Percentiles rank a stretch among this genome's conserved stretches.
phyloP scores from a whole-genome alignment of 1,140 invertebrate species.

The Drosophila sp. region DNA sequence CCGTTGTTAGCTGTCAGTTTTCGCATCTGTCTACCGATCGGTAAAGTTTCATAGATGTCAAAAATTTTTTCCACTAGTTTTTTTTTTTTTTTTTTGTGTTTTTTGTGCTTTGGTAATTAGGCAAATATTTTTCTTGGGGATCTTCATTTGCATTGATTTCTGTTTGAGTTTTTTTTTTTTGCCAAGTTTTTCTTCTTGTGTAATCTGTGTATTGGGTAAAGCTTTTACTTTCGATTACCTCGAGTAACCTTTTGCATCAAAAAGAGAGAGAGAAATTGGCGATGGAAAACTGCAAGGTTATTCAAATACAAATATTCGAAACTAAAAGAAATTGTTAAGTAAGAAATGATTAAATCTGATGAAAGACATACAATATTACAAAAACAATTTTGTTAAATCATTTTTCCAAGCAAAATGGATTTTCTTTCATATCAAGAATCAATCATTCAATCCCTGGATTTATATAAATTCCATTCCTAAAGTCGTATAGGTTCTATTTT shows the following conservation, averaged over 20 bases:
- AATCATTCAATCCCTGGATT: too few species aligned
- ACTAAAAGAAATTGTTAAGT: too few species aligned
- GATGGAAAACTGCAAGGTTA: too few species aligned
- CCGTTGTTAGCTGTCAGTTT: conserved; percentile 73
- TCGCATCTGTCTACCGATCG: conserved; percentile 70
- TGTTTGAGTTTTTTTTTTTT: conserved; percentile 17
- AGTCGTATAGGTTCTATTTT: too few species aligned
- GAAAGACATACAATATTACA: too few species aligned
- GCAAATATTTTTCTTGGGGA: conserved; percentile 66
- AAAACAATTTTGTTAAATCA: too few species aligned
- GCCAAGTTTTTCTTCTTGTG: conserved; percentile 47
- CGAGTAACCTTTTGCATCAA: conserved; percentile 32
- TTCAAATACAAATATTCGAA: too few species aligned
- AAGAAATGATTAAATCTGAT: too few species aligned
- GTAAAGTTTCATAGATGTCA: conserved; percentile 61
- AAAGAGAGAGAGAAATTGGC: too few species aligned
- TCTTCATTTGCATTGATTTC: conserved; percentile 60
- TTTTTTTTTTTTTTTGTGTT: conserved; percentile 52
- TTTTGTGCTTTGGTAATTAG: conserved; percentile 63
- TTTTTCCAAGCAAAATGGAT: too few species aligned
- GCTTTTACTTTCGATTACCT: conserved; percentile 65
- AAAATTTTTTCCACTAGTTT: conserved; percentile 20
- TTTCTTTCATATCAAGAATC: too few species aligned
- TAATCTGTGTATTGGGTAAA: conserved; percentile 27
- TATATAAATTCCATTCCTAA: too few species aligned